Percentiles rank a stretch among this genome's conserved stretches.
Evolutionary conservation across 2,797 vertebrate genomes (phyloP).

Genomic region (Pangasius djambal): DNA sequence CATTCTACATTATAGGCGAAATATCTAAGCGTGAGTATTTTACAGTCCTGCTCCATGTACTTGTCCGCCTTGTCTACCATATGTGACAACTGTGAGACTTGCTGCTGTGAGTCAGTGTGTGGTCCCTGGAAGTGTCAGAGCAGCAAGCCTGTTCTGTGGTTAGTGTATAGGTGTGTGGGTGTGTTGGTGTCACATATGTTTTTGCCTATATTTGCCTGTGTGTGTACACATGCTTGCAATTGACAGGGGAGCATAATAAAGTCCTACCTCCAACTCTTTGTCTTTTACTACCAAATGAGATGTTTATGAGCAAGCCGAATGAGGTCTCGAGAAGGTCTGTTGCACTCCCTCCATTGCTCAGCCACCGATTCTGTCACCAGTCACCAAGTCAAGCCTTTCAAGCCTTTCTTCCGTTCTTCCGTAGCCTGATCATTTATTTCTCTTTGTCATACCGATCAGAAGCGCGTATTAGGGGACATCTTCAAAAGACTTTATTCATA

Average conservation of each 20-base stretch:
- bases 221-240: slow-evolving; percentile 52
- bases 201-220: slow-evolving; percentile 54
- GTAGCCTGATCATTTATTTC: neutral
- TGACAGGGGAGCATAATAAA: slow-evolving; percentile 63
- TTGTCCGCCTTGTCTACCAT: slow-evolving; percentile 72
- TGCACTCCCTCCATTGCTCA: slow-evolving; percentile 7
- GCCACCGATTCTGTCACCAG: slow-evolving; percentile 5
- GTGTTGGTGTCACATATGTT: slow-evolving; percentile 48
- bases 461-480: neutral
- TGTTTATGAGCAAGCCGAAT: slow-evolving; percentile 68
- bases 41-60: slow-evolving; percentile 45
- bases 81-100: slow-evolving; percentile 60
- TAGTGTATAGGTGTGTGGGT: slow-evolving; percentile 61
- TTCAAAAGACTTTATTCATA: neutral
- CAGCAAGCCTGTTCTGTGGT: slow-evolving; percentile 69
- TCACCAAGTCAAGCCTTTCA: neutral
- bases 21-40: slow-evolving; percentile 32
- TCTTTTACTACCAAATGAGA: slow-evolving; percentile 70
- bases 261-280: slow-evolving; percentile 63
- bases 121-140: slow-evolving; percentile 73
- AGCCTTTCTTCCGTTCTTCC: neutral
- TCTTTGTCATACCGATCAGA: neutral
- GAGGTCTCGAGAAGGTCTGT: slow-evolving; percentile 62
- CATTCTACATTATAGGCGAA: neutral
- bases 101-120: slow-evolving; percentile 68